phyloP scores from a whole-genome alignment of 2,113 vertebrate species.

The Tichodroma muraria region DNA sequence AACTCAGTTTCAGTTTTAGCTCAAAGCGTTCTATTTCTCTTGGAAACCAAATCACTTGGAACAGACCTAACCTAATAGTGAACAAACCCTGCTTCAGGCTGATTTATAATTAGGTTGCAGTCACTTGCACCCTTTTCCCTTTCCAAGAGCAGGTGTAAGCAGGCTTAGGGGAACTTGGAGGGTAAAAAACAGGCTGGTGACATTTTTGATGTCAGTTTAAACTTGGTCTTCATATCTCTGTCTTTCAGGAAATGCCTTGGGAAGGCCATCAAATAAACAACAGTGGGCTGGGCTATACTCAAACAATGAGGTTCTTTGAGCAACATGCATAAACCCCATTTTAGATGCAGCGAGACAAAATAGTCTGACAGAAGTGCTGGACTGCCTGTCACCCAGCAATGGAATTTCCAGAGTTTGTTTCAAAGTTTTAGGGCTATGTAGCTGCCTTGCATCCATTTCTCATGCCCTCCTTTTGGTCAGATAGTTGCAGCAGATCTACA shows the following conservation, averaged over 20 bases:
- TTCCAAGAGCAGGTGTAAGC: neutral
- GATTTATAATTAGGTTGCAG: neutral
- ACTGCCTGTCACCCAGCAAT: neutral
- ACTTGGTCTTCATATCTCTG: neutral
- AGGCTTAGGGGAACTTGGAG: neutral
- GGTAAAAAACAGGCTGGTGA: neutral
- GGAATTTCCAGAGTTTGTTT: neutral
- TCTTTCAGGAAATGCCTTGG: neutral
- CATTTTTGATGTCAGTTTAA: neutral
- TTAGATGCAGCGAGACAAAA: constrained; percentile 8
- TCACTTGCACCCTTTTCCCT: neutral
- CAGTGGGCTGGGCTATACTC: neutral
- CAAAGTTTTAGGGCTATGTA: neutral
- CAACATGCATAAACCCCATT: neutral
- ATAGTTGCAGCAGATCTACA: neutral
- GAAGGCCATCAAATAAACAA: neutral
- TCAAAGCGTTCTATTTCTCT: neutral
- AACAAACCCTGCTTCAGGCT: neutral
- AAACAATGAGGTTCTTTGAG: neutral
- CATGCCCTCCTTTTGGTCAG: neutral
- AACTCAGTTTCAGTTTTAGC: neutral
- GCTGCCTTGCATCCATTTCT: neutral
- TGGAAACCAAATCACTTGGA: neutral
- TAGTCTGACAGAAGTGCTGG: neutral
- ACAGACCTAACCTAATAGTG: neutral